Evolutionary conservation across 2,113 vertebrate genomes (phyloP).

Genomic region (Actinemys pallida): DNA sequence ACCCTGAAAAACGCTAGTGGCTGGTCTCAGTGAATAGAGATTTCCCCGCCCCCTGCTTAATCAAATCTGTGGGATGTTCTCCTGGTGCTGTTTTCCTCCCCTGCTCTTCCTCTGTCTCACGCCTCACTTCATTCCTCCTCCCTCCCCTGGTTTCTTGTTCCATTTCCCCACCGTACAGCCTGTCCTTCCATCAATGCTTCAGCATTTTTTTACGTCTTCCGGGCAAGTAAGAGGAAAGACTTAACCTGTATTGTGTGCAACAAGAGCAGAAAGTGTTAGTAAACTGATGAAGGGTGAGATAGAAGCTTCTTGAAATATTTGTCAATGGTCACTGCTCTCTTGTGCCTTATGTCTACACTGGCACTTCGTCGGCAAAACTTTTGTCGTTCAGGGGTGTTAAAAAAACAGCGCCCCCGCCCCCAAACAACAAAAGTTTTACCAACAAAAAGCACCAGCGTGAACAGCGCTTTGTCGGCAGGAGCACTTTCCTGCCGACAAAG

Average conservation of each 20-base stretch:
- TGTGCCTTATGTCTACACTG: background rate
- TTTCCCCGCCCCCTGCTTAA: background rate
- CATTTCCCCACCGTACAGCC: background rate
- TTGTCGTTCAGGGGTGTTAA: too few relatives aligned
- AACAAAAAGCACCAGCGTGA: too few relatives aligned
- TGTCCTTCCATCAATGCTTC: background rate
- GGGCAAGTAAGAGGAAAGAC: too few relatives aligned
- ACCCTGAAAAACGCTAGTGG: background rate
- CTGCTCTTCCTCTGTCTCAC: background rate
- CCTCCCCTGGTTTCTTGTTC: background rate
- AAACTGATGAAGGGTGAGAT: conserved; percentile 8
- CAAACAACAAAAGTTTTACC: too few relatives aligned
- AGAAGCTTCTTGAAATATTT: background rate
- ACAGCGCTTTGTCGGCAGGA: too few relatives aligned
- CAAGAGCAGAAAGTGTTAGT: background rate
- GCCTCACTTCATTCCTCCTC: background rate
- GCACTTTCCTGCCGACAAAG: too few relatives aligned
- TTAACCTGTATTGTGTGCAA: too few relatives aligned
- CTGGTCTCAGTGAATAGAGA: background rate
- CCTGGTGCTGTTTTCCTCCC: background rate
- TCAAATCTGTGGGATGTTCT: background rate
- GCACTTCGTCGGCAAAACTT: too few relatives aligned
- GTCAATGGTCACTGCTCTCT: background rate
- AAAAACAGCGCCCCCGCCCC: too few relatives aligned
- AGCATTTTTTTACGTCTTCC: background rate